Evolutionary conservation across 1,140 invertebrate genomes (phyloP).

Genomic region (Brachystomella parvula): DNA sequence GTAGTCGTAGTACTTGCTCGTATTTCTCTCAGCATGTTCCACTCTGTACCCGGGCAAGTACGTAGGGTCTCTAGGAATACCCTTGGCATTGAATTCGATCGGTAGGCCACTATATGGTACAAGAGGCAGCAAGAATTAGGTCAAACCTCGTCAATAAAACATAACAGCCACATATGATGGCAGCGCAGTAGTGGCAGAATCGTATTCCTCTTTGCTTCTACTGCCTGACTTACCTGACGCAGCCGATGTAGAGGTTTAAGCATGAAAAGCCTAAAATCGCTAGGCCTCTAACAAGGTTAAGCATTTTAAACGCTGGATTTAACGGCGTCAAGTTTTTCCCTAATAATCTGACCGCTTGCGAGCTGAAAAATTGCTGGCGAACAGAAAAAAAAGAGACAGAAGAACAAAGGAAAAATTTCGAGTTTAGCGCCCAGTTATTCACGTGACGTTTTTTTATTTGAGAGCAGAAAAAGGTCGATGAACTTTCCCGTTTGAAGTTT

Average conservation of each 20-base stretch:
- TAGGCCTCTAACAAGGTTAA: not conserved
- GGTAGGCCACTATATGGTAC: not conserved
- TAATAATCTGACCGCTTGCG: not conserved
- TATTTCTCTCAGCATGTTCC: constrained; percentile 29
- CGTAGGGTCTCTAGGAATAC: not conserved
- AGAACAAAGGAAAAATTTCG: too few species aligned
- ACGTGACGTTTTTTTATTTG: not conserved
- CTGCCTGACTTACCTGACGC: not conserved
- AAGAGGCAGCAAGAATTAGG: not conserved
- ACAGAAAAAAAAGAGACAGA: not conserved
- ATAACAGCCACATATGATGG: not conserved
- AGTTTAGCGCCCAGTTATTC: not conserved
- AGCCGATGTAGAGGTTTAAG: not conserved
- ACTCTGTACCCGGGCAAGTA: constrained; percentile 4
- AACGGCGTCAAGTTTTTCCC: not conserved
- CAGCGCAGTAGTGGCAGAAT: not conserved
- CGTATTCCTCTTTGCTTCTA: not conserved
- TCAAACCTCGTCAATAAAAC: not conserved
- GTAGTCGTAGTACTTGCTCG: constrained; percentile 20
- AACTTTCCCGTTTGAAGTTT: not conserved
- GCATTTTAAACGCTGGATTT: not conserved
- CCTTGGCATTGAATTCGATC: constrained; percentile 9
- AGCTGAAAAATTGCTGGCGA: not conserved
- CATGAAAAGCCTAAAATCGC: not conserved
- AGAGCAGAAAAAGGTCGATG: not conserved